These are phyloP conservation scores for Exephanes ischioxanthus DNA, from an alignment of 2,888 invertebrate species.

Conservation along the genomic window DNA sequence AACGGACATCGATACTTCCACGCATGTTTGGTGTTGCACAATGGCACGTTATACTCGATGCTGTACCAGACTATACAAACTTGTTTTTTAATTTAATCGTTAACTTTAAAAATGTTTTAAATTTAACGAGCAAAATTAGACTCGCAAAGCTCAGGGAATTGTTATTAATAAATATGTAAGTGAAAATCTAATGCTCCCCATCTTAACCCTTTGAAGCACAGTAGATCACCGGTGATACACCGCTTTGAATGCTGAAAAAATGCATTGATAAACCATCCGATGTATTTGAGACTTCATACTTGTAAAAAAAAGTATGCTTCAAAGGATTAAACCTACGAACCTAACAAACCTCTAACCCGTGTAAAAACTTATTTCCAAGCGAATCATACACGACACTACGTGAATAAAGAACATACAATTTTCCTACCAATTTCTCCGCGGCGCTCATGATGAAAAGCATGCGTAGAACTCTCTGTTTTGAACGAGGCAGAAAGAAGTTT, in stretches of 20 bases:
- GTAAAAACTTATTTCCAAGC: not conserved
- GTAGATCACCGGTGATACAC: too few relatives aligned
- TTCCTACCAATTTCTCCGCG: not conserved
- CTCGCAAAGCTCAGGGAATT: not conserved
- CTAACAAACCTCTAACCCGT: too few relatives aligned
- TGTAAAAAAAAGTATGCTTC: not conserved
- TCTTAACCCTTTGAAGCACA: too few relatives aligned
- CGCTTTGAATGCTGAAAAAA: too few relatives aligned
- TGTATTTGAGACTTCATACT: not conserved
- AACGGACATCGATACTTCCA: constrained; percentile 10
- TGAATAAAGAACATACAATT: not conserved
- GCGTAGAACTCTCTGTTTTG: not conserved
- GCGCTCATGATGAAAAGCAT: not conserved
- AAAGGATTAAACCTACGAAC: too few relatives aligned
- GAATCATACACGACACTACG: too few relatives aligned
- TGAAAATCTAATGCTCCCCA: not conserved
- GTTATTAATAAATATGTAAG: not conserved
- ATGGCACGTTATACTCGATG: not conserved
- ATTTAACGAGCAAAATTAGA: not conserved
- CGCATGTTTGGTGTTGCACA: not conserved
- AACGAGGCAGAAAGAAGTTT: constrained; percentile 34
- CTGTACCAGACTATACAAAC: not conserved
- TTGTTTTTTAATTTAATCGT: not conserved
- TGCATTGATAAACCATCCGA: not conserved
- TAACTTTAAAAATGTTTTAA: not conserved